phyloP scores from a whole-genome alignment of 2,113 vertebrate species.

The Bungarus multicinctus region DNA sequence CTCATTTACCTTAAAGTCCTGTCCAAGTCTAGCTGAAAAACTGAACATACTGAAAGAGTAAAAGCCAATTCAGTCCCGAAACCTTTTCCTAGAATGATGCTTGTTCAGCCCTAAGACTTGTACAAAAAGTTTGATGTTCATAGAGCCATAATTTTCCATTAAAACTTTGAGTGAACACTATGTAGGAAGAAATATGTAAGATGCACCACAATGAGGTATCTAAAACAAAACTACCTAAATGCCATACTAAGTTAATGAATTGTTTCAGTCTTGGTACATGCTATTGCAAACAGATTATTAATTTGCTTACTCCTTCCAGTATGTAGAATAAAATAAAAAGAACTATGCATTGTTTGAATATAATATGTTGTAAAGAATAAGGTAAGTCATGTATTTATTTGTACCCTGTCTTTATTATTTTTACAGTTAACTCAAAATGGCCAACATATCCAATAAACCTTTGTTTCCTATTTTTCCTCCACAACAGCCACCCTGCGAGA shows the following conservation, averaged over 20 bases:
- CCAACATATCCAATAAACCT: neutral
- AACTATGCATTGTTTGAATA: neutral
- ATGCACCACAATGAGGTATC: neutral
- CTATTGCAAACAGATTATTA: neutral
- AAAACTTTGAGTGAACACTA: neutral
- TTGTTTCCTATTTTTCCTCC: neutral
- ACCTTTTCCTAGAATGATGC: neutral
- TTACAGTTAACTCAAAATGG: neutral
- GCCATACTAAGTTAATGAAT: neutral
- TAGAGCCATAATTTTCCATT: neutral
- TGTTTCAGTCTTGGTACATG: neutral
- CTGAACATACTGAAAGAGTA: neutral
- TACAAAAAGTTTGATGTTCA: neutral
- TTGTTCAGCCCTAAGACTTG: neutral
- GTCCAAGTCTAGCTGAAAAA: neutral
- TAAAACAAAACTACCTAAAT: neutral
- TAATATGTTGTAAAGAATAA: neutral
- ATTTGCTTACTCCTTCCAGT: neutral
- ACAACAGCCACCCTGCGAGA: neutral
- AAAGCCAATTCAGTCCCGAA: neutral
- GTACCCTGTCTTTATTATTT: neutral
- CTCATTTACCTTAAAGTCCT: neutral
- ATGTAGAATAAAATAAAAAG: neutral
- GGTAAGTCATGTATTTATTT: neutral
- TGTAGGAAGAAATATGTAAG: neutral